Evolutionary conservation across 2,888 invertebrate species (phyloP).

Genomic region (Ferrisia virgata): DNA sequence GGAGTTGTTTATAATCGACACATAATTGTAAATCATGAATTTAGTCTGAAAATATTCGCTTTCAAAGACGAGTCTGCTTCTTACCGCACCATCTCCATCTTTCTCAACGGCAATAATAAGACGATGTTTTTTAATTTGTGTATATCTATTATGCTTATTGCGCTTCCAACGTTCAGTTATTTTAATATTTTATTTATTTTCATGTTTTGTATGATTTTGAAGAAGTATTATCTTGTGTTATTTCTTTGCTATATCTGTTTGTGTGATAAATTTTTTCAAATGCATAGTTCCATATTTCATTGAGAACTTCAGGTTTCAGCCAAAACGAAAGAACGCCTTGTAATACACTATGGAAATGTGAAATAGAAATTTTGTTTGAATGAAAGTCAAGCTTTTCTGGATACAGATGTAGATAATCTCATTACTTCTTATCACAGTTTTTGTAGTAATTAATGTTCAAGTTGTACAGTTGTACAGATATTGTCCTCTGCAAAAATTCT

Average conservation of each 20-base stretch:
- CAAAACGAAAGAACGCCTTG: too few relatives aligned
- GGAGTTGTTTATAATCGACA: slow-evolving; percentile 17
- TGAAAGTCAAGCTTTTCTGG: too few relatives aligned
- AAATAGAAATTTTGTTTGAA: too few relatives aligned
- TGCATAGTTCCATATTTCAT: too few relatives aligned
- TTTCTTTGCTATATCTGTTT: background rate
- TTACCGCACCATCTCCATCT: too few relatives aligned
- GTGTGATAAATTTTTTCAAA: background rate
- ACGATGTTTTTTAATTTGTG: background rate
- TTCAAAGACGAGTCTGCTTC: background rate
- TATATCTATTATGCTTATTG: background rate
- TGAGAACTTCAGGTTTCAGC: too few relatives aligned
- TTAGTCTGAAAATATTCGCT: background rate
- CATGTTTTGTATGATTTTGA: background rate
- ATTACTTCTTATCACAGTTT: too few relatives aligned
- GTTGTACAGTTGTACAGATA: too few relatives aligned
- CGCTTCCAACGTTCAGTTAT: background rate
- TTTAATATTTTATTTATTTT: background rate
- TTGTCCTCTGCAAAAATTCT: too few relatives aligned
- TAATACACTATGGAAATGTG: too few relatives aligned
- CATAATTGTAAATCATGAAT: slow-evolving; percentile 26
- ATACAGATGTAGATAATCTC: too few relatives aligned
- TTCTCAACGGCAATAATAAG: background rate
- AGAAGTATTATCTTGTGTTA: background rate
- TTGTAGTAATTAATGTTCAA: too few relatives aligned